Percentiles rank a stretch among this genome's conserved stretches.
These are phyloP conservation scores for Pachyuromys duprasi DNA, from an alignment of 2,797 vertebrate species.

Conservation along the genomic window DNA sequence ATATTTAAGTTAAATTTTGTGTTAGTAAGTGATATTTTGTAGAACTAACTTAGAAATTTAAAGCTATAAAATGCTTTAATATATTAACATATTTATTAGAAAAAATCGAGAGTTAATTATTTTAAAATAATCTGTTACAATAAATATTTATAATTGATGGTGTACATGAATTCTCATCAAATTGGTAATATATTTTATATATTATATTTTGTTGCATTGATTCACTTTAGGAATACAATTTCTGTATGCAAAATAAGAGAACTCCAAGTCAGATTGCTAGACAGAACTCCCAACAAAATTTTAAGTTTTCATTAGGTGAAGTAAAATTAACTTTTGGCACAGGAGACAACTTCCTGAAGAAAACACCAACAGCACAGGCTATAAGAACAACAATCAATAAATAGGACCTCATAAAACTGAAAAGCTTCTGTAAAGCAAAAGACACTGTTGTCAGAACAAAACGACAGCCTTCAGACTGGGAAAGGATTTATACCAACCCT, in stretches of 20 bases:
- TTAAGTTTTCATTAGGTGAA: neutral
- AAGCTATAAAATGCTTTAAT: neutral
- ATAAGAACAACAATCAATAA: too few relatives aligned
- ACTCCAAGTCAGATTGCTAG: neutral
- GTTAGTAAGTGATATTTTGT: neutral
- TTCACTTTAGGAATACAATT: slow-evolving; percentile 1
- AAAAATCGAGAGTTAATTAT: neutral
- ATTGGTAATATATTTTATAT: neutral
- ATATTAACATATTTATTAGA: neutral
- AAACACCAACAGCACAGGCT: too few relatives aligned
- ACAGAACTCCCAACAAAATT: neutral
- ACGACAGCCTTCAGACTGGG: too few relatives aligned
- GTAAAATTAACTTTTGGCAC: slow-evolving; percentile 19
- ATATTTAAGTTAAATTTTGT: neutral
- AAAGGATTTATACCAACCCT: too few relatives aligned
- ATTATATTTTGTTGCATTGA: neutral
- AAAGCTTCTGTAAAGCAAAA: too few relatives aligned
- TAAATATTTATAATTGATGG: neutral
- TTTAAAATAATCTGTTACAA: neutral
- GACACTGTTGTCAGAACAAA: too few relatives aligned
- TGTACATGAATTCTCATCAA: neutral
- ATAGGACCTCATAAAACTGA: too few relatives aligned
- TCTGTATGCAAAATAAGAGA: neutral
- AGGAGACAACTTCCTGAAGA: too few relatives aligned
- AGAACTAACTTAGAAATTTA: neutral